Evolutionary conservation across 2,113 vertebrate genomes (phyloP).

Genomic region (Vulpes vulpes): DNA sequence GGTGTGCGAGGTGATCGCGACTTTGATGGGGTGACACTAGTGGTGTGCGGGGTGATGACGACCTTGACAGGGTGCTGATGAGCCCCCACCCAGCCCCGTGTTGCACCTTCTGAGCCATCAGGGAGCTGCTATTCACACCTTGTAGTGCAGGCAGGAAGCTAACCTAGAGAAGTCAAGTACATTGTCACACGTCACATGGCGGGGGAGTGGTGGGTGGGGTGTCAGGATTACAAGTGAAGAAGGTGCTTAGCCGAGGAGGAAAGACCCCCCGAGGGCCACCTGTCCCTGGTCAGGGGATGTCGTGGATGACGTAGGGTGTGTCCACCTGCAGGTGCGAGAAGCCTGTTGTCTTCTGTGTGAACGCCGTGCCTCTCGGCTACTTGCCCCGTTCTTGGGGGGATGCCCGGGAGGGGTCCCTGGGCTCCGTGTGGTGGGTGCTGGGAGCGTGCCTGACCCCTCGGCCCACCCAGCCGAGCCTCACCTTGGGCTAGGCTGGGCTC

Average conservation of each 20-base stretch:
- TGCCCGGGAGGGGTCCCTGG: not conserved
- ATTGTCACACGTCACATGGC: fast-evolving
- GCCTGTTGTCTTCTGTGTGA: not conserved
- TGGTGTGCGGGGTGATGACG: fast-evolving
- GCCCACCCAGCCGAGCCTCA: fast-evolving
- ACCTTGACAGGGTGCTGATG: not conserved
- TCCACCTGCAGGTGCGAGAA: fast-evolving
- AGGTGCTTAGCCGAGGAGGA: not conserved
- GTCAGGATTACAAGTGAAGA: no score
- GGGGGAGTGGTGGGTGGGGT: fast-evolving
- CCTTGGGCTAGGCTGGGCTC: fast-evolving
- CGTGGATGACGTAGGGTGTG: fast-evolving
- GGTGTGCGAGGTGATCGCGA: no score
- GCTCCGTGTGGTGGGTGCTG: fast-evolving
- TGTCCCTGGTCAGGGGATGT: fast-evolving
- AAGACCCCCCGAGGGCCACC: no score
- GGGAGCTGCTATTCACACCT: no score
- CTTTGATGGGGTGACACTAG: no score
- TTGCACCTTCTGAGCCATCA: fast-evolving
- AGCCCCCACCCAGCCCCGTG: fast-evolving
- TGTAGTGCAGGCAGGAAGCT: fast-evolving
- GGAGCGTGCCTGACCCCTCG: fast-evolving
- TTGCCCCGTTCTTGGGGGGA: not conserved
- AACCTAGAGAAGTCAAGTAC: fast-evolving
- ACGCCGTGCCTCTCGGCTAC: not conserved